Base-by-base conservation (phyloP, 2,888 invertebrate genomes). In the Phyllotreta cruciferae region DNA sequence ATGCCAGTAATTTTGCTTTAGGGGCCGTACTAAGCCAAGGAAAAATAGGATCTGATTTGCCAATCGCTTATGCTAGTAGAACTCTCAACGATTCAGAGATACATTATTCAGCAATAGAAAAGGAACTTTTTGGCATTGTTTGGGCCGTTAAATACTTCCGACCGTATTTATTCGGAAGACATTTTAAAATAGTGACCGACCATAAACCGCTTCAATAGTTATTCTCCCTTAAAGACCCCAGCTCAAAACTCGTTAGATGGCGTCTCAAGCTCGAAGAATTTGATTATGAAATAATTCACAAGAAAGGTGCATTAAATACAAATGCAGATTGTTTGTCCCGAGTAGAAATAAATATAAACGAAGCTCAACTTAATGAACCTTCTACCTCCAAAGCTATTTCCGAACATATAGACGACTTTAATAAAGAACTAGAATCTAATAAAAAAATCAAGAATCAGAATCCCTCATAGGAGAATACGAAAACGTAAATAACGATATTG, bases 121-220 rank as follows among this genome's bases (percentile, higher is more conserved):
- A 70, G 34, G 75, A 77, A 71, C 56, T 75, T 0, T 47, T 75
- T 13, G 73, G 72, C 0, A 66, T 76, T 2, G 65, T 75, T 6
- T 75, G 72, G 69, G 72, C 72, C 0, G 58, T 62, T 1, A 70
- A 73, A 58, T 64, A 74, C 56, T 77, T 74, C 56, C 52, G 73
- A 49, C 71, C 72, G 2, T 76, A 76, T 60, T 39, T 77, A 6
- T 73, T 70, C 42, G 76, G 75, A 6, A 69, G 67, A 34, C 70
- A 73, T 57, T 81, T 82, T 38, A 73, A 62, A 0, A 78, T 82
- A 0, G 72, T 77, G 2, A 81, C 79, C 0, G 81, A 82, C 56
- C 81, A 81, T 61, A 70, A 75, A 55, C 78, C 78, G 0, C 56
- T 81, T 2, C 70, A 68, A 3, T 81, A 78, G 76, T 54, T 81